phyloP scores from a whole-genome alignment of 2,113 vertebrate genomes.

The Odocoileus hemionus region DNA sequence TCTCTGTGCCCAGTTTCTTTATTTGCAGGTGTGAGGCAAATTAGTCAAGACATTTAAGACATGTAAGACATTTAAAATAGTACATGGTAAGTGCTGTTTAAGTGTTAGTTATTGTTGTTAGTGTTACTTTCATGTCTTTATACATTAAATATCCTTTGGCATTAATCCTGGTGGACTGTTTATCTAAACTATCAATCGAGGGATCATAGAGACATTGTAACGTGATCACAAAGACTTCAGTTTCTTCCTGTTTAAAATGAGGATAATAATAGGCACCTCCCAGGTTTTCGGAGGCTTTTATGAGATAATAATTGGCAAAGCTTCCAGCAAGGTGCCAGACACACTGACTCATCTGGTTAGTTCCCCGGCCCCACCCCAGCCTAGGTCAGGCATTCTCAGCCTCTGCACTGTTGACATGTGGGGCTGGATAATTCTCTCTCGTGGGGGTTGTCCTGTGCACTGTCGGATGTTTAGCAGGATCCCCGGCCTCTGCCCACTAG shows the following conservation, averaged over 20 bases:
- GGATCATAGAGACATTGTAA: neutral
- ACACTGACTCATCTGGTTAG: neutral
- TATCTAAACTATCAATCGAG: neutral
- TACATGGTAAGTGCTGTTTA: fast-evolving
- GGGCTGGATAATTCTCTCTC: neutral
- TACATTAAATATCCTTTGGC: neutral
- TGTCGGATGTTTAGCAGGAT: neutral
- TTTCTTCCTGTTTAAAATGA: neutral
- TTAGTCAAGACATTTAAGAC: too few species aligned
- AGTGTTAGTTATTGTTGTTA: neutral
- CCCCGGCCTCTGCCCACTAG: neutral
- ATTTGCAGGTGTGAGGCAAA: neutral
- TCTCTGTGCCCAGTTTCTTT: neutral
- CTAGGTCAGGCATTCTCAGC: neutral
- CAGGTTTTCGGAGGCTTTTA: neutral
- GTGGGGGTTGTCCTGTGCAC: neutral
- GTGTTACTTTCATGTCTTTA: neutral
- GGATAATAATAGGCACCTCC: neutral
- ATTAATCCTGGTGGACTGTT: neutral
- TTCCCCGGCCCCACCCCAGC: neutral
- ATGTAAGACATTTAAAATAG: neutral
- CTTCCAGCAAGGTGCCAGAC: neutral
- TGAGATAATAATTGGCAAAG: neutral
- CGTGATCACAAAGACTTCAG: neutral
- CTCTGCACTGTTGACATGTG: neutral